Percentiles rank a stretch among this genome's conserved stretches.
These are phyloP conservation scores for Synanthedon andrenaeformis DNA, from an alignment of 2,888 invertebrate species.

Conservation along the genomic window DNA sequence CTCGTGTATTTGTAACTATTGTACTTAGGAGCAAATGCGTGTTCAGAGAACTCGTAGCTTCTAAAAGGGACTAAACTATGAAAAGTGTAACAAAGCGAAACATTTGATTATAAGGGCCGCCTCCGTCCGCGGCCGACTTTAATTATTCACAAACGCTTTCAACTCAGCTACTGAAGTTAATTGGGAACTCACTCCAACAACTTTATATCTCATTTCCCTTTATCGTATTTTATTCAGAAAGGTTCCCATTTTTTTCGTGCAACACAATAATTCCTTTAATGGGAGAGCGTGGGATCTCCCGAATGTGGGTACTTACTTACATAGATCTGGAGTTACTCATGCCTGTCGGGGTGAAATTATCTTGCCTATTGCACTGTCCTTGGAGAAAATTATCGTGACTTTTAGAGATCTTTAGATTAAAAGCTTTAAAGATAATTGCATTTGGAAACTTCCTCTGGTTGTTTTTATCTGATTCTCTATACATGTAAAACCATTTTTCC, in stretches of 20 bases:
- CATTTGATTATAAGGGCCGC: slow-evolving; percentile 48
- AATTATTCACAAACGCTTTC: slow-evolving; percentile 56
- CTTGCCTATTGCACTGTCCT: too few relatives aligned
- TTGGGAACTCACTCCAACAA: slow-evolving; percentile 35
- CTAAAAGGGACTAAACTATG: slow-evolving; percentile 31
- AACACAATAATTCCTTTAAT: slow-evolving; percentile 8
- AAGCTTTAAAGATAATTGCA: too few relatives aligned
- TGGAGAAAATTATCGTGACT: too few relatives aligned
- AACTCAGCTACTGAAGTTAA: slow-evolving; percentile 41
- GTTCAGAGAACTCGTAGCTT: neutral
- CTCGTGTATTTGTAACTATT: neutral
- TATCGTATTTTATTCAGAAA: slow-evolving; percentile 26
- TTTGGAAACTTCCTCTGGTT: too few relatives aligned
- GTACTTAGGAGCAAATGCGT: neutral
- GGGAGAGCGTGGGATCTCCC: neutral
- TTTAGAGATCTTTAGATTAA: too few relatives aligned
- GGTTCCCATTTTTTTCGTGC: slow-evolving; percentile 9
- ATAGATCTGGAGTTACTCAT: too few relatives aligned
- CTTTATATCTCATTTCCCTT: slow-evolving; percentile 32
- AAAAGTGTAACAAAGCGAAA: slow-evolving; percentile 41
- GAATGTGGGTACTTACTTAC: too few relatives aligned
- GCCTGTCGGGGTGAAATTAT: too few relatives aligned
- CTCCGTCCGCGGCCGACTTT: slow-evolving; percentile 19
- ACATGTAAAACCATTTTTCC: too few relatives aligned
- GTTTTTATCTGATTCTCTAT: too few relatives aligned